Base-by-base conservation (phyloP, 2,797 vertebrate genomes). In the Rhyacichthys aspro region DNA sequence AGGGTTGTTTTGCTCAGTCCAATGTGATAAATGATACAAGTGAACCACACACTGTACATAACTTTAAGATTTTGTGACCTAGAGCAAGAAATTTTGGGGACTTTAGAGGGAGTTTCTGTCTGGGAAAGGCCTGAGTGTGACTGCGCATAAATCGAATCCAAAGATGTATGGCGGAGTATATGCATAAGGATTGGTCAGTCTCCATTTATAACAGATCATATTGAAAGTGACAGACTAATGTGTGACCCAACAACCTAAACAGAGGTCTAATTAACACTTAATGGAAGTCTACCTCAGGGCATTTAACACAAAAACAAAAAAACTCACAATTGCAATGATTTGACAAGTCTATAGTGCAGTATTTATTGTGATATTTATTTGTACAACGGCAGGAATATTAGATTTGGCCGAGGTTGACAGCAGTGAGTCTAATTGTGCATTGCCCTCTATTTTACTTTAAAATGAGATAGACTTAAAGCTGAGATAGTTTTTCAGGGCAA, bases 1-100 rank as follows among this genome's bases (percentile, higher is more conserved):
- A 59, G 55, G 68, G 63, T 75, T 63, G 59, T 81, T 78, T 59
- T 44, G 3, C 4, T 2, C 10, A 32, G 52, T 68, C 43, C 17
- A 39, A 66, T 67, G 70, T 78, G 71, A 77, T 74, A 66, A 80
- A 81, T 63, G 67, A 71, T 57, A 36, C 41, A 18, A 70, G 19
- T 3, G 11, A 38, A 69, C 67, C 44, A 28, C 50, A 55, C 58
- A 36, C 48, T 59, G 60, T 64, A 50, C 47, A 48, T 39, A 63
- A 65, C 70, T 66, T 73, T 43, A 15, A 48, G 54, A n/a, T 16
- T 46, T 58, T 17, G 42, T 50, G 33, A 49, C 15, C 18, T 1
- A 3, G 2, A 56, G 46, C 42, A 59, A 47, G 37, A 37, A 33
- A 39, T 8, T 32, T 42, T n/a, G n/a, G n/a, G 48, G 43, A 38